Evolutionary conservation across 2,113 vertebrate species (phyloP), one percentile per base, ranked within the genome.

Genomic region (Glaucomys volans): DNA sequence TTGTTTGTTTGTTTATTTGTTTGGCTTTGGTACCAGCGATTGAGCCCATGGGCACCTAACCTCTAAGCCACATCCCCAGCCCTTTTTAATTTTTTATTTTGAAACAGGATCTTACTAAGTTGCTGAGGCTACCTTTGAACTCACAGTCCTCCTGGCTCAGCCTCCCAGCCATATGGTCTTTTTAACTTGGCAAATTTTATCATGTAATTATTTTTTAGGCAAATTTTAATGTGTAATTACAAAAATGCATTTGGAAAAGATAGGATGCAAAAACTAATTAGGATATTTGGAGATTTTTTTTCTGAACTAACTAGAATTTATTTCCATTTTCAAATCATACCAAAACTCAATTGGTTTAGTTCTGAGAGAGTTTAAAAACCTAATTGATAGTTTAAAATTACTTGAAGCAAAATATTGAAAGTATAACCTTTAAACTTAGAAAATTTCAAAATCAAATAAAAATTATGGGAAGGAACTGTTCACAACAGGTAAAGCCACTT

Each of bases 391-490:
- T 81, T 96, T 42, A 83, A 84, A 91, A 86, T 50, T 67, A 35
- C 59, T 90, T 89, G 35, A 96, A 69, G 30, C 72, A 90, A 37
- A 94, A 54, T 75, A 83, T 54, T 72, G 12, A 69, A 91, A 87
- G 26, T 75, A 10, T 94, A 81, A 79, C 64, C 76, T 88, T 54
- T 88, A 96, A 79, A 69, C 83, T 71, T 82, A 87, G 69, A 87
- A 96, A 94, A 84, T 20, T 62, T 86, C 40, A 90, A 91, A 90
- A 92, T 94, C n/a, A 82, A 44, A n/a, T 94, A 62, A 95, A 91
- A 94, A 91, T 91, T 81, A 2, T 90, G 28, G 81, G n/a, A 92
- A 72, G 50, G 11, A 80, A 74, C 74, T 92, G 13, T 96, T 81
- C 8, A 28, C 20, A 86, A 26, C n/a, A 83, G 44, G 42, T 28